Evolutionary conservation across 2,888 invertebrate genomes (phyloP).

Genomic region (Stegophylla sp.): DNA sequence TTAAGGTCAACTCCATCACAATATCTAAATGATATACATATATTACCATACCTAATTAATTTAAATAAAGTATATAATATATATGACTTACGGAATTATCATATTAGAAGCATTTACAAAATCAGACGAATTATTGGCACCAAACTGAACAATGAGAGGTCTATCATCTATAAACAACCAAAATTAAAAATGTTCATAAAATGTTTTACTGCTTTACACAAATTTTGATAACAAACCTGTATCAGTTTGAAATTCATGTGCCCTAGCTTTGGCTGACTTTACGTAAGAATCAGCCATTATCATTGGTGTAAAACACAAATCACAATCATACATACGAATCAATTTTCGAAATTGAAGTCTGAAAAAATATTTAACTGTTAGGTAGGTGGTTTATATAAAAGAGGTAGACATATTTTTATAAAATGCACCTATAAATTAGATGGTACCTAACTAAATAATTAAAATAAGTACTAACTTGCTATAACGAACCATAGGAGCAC

Average conservation of each 20-base stretch:
- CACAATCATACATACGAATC: conserved; percentile 81
- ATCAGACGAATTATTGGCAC: conserved; percentile 82
- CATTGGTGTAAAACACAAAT: conserved; percentile 95
- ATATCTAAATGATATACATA: conserved; percentile 68
- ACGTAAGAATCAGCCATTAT: conserved; percentile 93
- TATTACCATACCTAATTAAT: conserved; percentile 23
- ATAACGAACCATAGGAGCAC: conserved; percentile 96
- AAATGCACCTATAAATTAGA: conserved; percentile 2
- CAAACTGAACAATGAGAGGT: conserved; percentile 93
- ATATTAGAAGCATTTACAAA: conserved; percentile 86
- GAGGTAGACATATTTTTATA: too few relatives aligned
- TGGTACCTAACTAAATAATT: too few relatives aligned
- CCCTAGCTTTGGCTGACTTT: conserved; percentile 83
- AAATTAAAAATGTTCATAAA: background rate
- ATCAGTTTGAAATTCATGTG: conserved; percentile 81
- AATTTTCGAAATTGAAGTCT: conserved; percentile 80
- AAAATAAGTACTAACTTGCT: conserved; percentile 72
- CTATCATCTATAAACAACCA: conserved; percentile 70
- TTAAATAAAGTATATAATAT: conserved; percentile 11
- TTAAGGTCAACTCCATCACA: conserved; percentile 94
- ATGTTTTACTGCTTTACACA: background rate
- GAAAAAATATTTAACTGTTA: conserved; percentile 61
- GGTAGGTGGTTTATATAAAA: too few relatives aligned
- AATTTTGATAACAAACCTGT: conserved; percentile 64
- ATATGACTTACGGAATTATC: conserved; percentile 73